Percentiles rank a stretch among this genome's conserved stretches.
phyloP scores from a whole-genome alignment of 2,888 invertebrate genomes.

The Cryptosula pallasiana region DNA sequence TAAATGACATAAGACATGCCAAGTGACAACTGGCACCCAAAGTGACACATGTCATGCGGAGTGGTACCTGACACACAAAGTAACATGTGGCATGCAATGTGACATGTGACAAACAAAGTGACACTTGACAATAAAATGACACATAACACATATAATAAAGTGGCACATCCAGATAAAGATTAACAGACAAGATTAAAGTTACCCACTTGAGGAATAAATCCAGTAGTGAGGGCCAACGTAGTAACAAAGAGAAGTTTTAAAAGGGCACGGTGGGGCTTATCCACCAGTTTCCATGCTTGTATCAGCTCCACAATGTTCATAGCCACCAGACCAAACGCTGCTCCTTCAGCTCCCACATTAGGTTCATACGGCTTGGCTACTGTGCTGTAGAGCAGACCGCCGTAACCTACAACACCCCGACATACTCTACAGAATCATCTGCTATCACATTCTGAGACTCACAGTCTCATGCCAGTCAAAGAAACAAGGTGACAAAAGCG shows the following conservation, averaged over 20 bases:
- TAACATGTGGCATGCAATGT: neutral
- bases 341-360: slow-evolving; percentile 19
- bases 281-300: slow-evolving; percentile 20
- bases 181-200: too few species aligned
- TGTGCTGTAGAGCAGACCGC: slow-evolving; percentile 17
- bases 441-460: too few species aligned
- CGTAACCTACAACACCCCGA: neutral
- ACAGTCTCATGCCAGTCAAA: too few species aligned
- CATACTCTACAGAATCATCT: too few species aligned
- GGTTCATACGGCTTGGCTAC: slow-evolving; percentile 8
- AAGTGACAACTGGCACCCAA: too few species aligned
- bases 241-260: neutral
- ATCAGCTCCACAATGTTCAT: slow-evolving; percentile 19
- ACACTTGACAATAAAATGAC: neutral
- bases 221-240: neutral
- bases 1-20: too few species aligned
- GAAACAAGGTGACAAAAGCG: too few species aligned
- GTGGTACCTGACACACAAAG: neutral
- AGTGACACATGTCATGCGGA: neutral
- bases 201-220: slow-evolving; percentile 18
- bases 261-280: neutral
- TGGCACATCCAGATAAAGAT: too few species aligned
- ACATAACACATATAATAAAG: too few species aligned
- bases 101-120: neutral
- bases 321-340: slow-evolving; percentile 21